phyloP scores from a whole-genome alignment of 2,113 vertebrate genomes.

The Fulmarus glacialis region DNA sequence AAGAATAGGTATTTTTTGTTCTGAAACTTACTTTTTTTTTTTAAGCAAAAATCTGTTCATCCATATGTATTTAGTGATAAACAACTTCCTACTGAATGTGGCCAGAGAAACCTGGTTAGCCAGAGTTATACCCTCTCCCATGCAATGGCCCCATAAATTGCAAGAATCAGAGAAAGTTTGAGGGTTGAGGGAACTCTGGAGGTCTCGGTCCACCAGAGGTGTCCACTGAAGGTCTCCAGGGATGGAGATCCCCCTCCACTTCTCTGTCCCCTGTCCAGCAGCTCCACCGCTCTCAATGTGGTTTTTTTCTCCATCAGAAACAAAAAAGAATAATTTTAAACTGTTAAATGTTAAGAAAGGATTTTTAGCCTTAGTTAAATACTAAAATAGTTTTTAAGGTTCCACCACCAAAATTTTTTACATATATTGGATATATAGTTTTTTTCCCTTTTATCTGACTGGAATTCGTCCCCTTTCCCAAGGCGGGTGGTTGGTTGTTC shows the following conservation, averaged over 20 bases:
- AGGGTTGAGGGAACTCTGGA: not conserved
- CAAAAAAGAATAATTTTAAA: too few relatives aligned
- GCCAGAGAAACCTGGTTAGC: not conserved
- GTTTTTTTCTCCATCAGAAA: too few relatives aligned
- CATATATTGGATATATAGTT: too few relatives aligned
- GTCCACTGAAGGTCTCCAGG: not conserved
- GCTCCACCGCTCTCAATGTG: accelerated
- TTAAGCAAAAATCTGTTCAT: not conserved
- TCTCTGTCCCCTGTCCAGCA: not conserved
- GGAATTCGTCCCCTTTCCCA: not conserved
- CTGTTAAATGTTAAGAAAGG: too few relatives aligned
- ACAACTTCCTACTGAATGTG: not conserved
- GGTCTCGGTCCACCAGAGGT: not conserved
- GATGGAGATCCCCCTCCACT: not conserved
- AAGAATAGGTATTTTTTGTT: not conserved
- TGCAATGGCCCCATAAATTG: not conserved
- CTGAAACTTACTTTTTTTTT: not conserved
- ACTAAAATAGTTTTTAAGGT: too few relatives aligned
- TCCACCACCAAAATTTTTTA: too few relatives aligned
- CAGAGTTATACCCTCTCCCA: not conserved
- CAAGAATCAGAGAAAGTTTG: not conserved
- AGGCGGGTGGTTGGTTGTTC: not conserved
- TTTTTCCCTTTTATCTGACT: not conserved
- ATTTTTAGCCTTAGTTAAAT: too few relatives aligned
- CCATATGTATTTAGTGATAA: not conserved